Evolutionary conservation across 1,140 invertebrate species (phyloP), one percentile per base, ranked within the genome.

Genomic region (Lanistes nyassanus): DNA sequence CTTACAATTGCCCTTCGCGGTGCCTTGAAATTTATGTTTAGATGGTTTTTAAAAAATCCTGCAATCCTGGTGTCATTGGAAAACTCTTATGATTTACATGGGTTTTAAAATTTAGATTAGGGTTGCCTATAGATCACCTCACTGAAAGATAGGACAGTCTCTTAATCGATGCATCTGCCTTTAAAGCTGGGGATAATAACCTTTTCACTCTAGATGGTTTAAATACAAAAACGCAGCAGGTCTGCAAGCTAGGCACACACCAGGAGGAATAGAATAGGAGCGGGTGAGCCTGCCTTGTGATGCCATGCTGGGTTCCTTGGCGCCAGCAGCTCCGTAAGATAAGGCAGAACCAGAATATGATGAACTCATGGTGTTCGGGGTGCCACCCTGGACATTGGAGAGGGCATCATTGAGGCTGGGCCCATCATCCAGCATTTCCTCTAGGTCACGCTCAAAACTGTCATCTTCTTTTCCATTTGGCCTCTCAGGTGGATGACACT

Each of bases 351-450:
- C 77, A 60, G 78, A 56, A 75, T 64, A 75, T n/a, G 79, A 69
- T 7, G 72, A 62, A n/a, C 71, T 64, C 76, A 81, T 79, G 87
- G 88, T 82, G 87, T 91, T 77, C 85, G 90, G 79, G 83, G 89
- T 37, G 91, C 94, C 94, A 37, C 93, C 93, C 82, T 94, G 94
- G 42, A 95, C 93, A 42, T 93, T 93, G 79, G 91, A 93, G 82
- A 92, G 93, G 77, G 92, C 94, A 79, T 94, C 94, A 81, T 95
- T 94, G 78, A 95, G 90, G 7, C 93, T 92, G 31, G 95, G 94
- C 37, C 93, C 93, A 86, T 95, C 94, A 86, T 95, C 95, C 60
- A 96, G 88, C 93, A 95, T 96, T 90, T 96, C 95, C 84, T 96
- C 94, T 85, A 96, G 94, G 89, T 94, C 95, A 71, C 93, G 90